Conservation (phyloP, 2,113 vertebrate genomes). For the Physeter macrocephalus region DNA sequence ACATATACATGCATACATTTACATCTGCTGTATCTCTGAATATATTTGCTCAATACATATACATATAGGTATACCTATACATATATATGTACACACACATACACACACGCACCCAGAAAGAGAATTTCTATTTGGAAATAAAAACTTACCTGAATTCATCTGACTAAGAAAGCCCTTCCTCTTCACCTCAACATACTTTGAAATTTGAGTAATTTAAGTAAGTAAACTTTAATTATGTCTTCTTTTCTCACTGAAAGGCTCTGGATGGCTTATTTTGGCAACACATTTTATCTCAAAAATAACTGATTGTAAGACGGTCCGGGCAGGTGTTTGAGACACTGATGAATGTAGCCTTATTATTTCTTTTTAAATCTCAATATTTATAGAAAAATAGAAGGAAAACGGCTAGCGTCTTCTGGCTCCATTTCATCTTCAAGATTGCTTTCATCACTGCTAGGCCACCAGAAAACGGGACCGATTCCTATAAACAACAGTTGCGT, state of each 20-base stretch:
- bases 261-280: not conserved
- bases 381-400: not conserved
- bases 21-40: not conserved
- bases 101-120: not conserved
- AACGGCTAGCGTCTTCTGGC: not conserved
- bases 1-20: too few relatives aligned
- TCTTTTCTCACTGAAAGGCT: not conserved
- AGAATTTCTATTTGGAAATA: not conserved
- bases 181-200: not conserved
- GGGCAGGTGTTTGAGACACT: not conserved
- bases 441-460: not conserved
- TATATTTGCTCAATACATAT: not conserved
- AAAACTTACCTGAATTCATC: not conserved
- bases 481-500: not conserved
- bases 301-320: not conserved
- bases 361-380: not conserved
- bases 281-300: not conserved
- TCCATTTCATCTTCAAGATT: not conserved
- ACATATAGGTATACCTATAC: too few relatives aligned
- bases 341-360: not conserved
- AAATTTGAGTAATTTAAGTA: not conserved
- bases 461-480: not conserved
- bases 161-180: not conserved
- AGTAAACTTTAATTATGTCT: not conserved
- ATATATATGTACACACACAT: not conserved